Evolutionary conservation across 2,888 invertebrate species (phyloP).

Genomic region (Acronicta leporina): DNA sequence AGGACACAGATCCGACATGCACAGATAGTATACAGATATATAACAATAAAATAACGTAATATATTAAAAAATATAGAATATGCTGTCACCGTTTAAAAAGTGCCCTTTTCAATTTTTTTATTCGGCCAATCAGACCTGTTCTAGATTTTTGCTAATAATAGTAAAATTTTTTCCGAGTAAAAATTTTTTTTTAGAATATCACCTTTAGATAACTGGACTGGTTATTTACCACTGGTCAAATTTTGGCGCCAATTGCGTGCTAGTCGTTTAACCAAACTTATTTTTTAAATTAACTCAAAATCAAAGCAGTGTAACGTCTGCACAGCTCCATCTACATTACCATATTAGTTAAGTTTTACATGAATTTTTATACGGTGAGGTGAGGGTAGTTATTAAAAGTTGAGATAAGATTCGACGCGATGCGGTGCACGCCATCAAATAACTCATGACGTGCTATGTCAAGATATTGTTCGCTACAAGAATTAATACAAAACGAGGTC

Average conservation of each 20-base stretch:
- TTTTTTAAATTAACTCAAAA: slow-evolving; percentile 3
- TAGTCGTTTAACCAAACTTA: too few species aligned
- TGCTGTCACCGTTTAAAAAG: too few species aligned
- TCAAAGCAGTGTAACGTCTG: slow-evolving; percentile 61
- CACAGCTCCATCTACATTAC: slow-evolving; percentile 43
- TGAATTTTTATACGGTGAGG: slow-evolving; percentile 72
- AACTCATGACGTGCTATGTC: slow-evolving; percentile 64
- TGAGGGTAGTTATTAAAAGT: slow-evolving; percentile 77
- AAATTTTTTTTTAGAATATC: too few species aligned
- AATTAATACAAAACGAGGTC: slow-evolving; percentile 56
- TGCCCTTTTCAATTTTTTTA: too few species aligned
- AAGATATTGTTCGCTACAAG: slow-evolving; percentile 57
- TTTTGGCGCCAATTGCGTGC: too few species aligned
- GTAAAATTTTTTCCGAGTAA: too few species aligned
- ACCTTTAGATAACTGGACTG: too few species aligned
- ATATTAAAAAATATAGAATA: too few species aligned
- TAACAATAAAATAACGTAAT: slow-evolving; percentile 3
- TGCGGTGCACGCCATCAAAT: slow-evolving; percentile 74
- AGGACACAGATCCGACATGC: slow-evolving; percentile 48
- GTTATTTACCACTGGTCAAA: too few species aligned
- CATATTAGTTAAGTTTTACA: slow-evolving; percentile 69
- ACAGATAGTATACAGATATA: slow-evolving; percentile 32
- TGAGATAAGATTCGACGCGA: slow-evolving; percentile 76
- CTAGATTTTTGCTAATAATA: too few species aligned
- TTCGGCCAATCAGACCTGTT: too few species aligned